Percentiles rank a stretch among this genome's conserved stretches.
These are phyloP conservation scores for Hypercompe scribonia DNA, from an alignment of 2,888 invertebrate genomes.

Conservation along the genomic window DNA sequence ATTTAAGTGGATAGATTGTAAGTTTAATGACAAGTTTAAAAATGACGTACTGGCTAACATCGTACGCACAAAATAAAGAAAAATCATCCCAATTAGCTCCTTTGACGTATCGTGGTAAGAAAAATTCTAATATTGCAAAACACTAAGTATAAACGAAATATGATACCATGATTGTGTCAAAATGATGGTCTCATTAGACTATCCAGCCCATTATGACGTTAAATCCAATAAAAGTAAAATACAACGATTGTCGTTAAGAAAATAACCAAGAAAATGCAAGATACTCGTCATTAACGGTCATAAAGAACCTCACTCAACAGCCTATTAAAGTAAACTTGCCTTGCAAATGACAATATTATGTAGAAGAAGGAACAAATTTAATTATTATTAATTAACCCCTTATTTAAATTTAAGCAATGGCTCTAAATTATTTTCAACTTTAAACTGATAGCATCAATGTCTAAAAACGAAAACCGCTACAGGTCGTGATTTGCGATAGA, in stretches of 20 bases:
- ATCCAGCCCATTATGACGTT: background rate
- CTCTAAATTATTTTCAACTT: too few species aligned
- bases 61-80: too few species aligned
- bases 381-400: background rate
- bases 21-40: too few species aligned
- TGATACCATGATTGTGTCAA: background rate
- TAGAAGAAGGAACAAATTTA: background rate
- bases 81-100: too few species aligned
- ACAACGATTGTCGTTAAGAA: background rate
- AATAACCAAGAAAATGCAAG: background rate
- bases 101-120: background rate
- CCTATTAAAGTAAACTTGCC: background rate
- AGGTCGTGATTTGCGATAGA: background rate
- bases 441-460: too few species aligned
- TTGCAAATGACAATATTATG: background rate
- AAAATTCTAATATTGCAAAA: background rate
- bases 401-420: too few species aligned
- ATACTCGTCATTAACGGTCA: background rate
- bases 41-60: too few species aligned
- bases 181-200: background rate
- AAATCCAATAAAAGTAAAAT: background rate
- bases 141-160: background rate
- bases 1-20: too few species aligned
- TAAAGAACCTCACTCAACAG: background rate
- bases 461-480: background rate